Base-by-base conservation (phyloP, 2,797 vertebrate species). In the Anomalospiza imberbis region DNA sequence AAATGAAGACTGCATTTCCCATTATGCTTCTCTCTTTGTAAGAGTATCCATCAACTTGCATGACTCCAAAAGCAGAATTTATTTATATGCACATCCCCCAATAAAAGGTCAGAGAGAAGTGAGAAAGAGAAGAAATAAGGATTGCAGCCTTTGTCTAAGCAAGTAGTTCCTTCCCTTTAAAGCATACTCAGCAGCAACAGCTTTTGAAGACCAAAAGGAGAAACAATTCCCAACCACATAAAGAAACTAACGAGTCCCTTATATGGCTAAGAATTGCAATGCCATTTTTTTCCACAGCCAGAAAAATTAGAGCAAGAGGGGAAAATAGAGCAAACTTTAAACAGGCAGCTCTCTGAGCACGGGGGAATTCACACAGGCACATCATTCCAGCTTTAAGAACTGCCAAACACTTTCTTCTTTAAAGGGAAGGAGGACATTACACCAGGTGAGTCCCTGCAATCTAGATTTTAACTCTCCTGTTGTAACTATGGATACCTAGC, bases 401-500 rank as follows among this genome's bases (percentile, higher is more conserved):
- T 62, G 45, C 65, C 74, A 82, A 53, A 81, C 54, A 82, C 89
- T 93, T 92, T 94, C 74, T 91, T 95, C 77, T 91, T 94, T 86
- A 95, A 96, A 95, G 83, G 53, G 74, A 94, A 96, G 91, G 83
- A 96, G 93, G 93, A 96, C 85, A 79, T 91, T 88, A 89, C 65
- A 83, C 84, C 91, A 95, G 89, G 88, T 89, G 91, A 95, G 93
- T 71, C 53, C 65, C 88, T 92, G 78, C 93, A 94, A 96, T 95
- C 86, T 19, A 51, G 84, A 89, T 83, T 91, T 90, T 85, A 71
- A 85, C 92, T 95, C 87, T 93, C 45, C 66, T 73, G 75, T 82
- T 83, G 95, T 96, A 95, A 91, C 94, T 96, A 96, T 94, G 94
- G 94, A 97, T 93, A 96, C 95, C 44, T 61, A 79, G 77, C 61